Base-by-base conservation (phyloP, 92 coral and sea anemone species). In the Palythoa heliodiscus region DNA sequence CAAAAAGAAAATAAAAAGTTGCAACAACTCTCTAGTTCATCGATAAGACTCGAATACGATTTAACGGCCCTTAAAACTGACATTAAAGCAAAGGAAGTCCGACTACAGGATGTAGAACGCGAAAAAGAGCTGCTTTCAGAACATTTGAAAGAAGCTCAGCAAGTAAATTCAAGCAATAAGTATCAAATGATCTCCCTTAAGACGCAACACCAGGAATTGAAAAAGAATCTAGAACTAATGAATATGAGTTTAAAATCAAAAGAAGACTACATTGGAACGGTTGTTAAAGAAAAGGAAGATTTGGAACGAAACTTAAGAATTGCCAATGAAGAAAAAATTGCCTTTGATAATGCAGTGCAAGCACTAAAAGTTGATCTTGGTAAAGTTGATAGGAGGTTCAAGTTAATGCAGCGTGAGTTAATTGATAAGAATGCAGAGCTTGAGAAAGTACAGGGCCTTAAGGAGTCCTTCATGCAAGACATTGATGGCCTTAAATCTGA, bases 341-440 rank as follows among this genome's bases (percentile, higher is more conserved):
- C 95, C 1, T 88, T 93, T 43, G 95, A 94, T 61, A 86, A 87
- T 64, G 98, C 98, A 7, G 94, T 94, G 66, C 93, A 90, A 66
- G 87, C 89, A 25, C 23, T 97, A 52, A 92, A 87, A 73, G 63
- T 91, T 60, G 98, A 97, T 48, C 77, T 97, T 35, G 98, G 93
- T 11, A 97, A 95, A 88, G 99, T 93, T 6, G 95, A 92, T 64
- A 94, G 98, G 23, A 92, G 98, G 35, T 92, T 93, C 64, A 94
- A 94, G 84, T 76, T 94, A 43, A 92, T 94, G 98, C 93, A 92
- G 64, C 89, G 93, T 57, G 98, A 94, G 79, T 60, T 92, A 60
- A 17, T 91, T 12, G 85, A 83, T 11, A 94, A 94, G 78, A 88
- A 84, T 38, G 53, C 80, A 12, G 92, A 90, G 24, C 95, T 94